A percentile compares a stretch with the other conserved stretches of the same genome.
These are phyloP conservation scores for Crocodylus rhombifer DNA, from an alignment of 2,797 vertebrate genomes.

Conservation along the genomic window DNA sequence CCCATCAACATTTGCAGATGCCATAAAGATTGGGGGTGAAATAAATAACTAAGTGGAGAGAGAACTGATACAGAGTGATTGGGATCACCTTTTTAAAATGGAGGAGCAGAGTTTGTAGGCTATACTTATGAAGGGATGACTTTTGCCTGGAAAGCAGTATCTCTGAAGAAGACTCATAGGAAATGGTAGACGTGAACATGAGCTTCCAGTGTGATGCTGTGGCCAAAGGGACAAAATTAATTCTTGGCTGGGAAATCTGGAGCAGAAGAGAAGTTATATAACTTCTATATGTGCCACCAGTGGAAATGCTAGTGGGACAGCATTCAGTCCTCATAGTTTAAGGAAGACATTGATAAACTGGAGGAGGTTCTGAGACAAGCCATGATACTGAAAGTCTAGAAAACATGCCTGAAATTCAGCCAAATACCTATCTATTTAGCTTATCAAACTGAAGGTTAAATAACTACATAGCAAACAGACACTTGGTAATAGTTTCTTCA, in stretches of 20 bases:
- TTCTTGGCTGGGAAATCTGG: background rate
- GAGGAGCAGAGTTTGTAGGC: background rate
- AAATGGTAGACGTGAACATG: background rate
- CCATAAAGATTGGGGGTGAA: background rate
- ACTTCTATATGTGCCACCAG: background rate
- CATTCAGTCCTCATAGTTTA: background rate
- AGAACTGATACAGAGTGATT: constrained; percentile 51
- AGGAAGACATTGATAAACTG: background rate
- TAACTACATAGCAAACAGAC: background rate
- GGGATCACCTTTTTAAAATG: constrained; percentile 25
- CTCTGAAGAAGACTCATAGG: background rate
- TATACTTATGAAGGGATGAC: background rate
- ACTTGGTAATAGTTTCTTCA: background rate
- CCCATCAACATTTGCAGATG: background rate
- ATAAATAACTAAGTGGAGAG: constrained; percentile 50
- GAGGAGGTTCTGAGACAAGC: background rate
- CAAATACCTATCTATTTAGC: background rate
- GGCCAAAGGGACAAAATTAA: fast-evolving
- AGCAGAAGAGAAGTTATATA: background rate
- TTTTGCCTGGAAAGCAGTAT: background rate
- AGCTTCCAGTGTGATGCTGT: background rate
- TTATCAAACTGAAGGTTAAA: background rate
- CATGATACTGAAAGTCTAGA: background rate
- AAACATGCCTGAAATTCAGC: background rate
- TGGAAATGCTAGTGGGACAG: background rate